Base-by-base conservation (phyloP, 2,888 invertebrate genomes). In the Cryptocheilus praepositus region DNA sequence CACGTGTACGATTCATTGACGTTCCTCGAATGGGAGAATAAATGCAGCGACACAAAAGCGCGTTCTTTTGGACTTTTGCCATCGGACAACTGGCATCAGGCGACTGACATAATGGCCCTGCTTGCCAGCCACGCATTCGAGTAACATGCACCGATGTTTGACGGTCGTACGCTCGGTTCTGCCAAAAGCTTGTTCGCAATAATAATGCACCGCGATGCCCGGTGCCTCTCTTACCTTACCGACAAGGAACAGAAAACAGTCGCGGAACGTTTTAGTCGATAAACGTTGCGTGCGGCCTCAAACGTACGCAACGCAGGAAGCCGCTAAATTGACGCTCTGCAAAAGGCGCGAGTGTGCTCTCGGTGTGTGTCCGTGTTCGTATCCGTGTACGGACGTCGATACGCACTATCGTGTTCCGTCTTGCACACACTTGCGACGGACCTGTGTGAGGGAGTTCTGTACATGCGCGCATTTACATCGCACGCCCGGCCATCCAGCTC, bases 271-370 rank as follows among this genome's bases (percentile, higher is more conserved):
- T 63, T 63, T 55, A 63, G 57, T 67, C 66, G 66, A 67, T 67
- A 63, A 63, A 62, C 63, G 63, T 62, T 56, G 56, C 66, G 63
- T 61, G 55, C 49, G 21, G 55, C 1, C 36, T 61, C 62, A 65
- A 65, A 65, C 62, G 61, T 70, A 22, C 69, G 73, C 80, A 80
- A 80, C 82, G 82, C 83, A 82, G 83, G 83, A 84, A 84, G 81
- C 80, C 67, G 78, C 78, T 69, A 80, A 84, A 83, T 83, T 82
- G 80, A 78, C 77, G 81, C 36, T 36, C 36, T 76, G 77, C 79
- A 67, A 77, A 70, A 68, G 62, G 62, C 25, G 61, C 53, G 61
- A 61, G 46, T 25, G 51, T 56, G n/a, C 55, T 8, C 52, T 53
- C 22, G 46, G 55, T 56, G 46, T 49, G 52, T 61, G 67, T 72